A percentile compares a stretch with the other conserved stretches of the same genome.
These are phyloP conservation scores for Psittacus erithacus DNA, from an alignment of 2,113 vertebrate species.

Conservation along the genomic window DNA sequence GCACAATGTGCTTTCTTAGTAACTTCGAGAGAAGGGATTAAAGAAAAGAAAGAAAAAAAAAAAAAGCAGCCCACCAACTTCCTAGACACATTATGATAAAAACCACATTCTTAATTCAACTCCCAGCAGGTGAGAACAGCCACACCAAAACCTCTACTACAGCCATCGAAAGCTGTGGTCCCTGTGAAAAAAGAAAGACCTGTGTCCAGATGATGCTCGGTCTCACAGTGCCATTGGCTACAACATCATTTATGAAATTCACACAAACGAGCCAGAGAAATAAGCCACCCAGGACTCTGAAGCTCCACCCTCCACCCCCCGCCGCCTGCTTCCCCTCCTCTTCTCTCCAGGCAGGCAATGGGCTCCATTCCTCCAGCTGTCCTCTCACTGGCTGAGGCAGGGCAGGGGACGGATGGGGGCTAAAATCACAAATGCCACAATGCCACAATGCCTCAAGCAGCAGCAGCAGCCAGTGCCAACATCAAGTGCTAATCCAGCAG, in stretches of 20 bases:
- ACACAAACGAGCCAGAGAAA: not conserved
- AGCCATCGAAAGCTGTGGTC: not conserved
- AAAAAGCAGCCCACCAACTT: not conserved
- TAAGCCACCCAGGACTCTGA: not conserved
- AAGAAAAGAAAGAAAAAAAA: not conserved
- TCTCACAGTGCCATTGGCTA: not conserved
- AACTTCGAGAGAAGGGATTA: not conserved
- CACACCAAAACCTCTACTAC: not conserved
- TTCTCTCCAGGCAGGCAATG: fast-evolving
- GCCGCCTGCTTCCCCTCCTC: not conserved
- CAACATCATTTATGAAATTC: not conserved
- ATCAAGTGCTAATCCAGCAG: conserved; percentile 74
- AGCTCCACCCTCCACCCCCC: not conserved
- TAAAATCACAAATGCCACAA: conserved; percentile 78
- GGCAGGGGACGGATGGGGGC: not conserved
- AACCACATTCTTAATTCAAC: not conserved
- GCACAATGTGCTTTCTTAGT: not conserved
- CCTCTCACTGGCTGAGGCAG: not conserved
- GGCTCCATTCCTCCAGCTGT: not conserved
- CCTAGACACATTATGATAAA: not conserved
- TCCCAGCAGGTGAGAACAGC: not conserved
- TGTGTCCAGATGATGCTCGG: fast-evolving
- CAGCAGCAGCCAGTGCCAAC: not conserved
- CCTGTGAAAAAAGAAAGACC: not conserved
- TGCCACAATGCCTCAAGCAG: conserved; percentile 52